These are phyloP conservation scores for Lethrus apterus DNA, from an alignment of 1,140 invertebrate species.

Conservation along the genomic window DNA sequence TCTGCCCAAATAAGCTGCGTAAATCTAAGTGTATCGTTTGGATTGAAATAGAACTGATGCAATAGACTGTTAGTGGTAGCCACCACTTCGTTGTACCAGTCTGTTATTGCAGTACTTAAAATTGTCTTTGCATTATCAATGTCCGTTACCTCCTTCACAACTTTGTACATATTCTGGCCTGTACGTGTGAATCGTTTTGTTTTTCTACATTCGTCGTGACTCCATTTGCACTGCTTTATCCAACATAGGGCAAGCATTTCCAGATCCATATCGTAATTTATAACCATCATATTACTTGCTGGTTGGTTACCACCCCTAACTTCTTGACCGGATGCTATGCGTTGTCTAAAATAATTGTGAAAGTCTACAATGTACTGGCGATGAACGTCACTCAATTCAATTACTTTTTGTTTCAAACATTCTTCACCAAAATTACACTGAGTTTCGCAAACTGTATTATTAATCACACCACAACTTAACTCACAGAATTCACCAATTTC, in stretches of 20 bases:
- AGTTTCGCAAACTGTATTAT: constrained; percentile 1
- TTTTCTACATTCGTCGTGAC: not conserved
- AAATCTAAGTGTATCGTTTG: too few species aligned
- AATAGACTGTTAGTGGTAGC: too few species aligned
- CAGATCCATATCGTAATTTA: not conserved
- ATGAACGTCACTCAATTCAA: not conserved
- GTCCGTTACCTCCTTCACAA: not conserved
- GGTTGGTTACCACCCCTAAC: not conserved
- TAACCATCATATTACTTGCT: not conserved
- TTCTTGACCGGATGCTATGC: not conserved
- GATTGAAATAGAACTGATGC: too few species aligned
- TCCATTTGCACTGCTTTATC: not conserved
- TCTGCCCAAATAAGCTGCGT: too few species aligned
- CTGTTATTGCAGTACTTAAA: not conserved
- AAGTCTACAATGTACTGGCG: not conserved
- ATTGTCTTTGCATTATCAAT: not conserved
- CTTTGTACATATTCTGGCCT: not conserved
- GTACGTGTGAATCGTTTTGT: not conserved
- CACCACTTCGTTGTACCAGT: not conserved
- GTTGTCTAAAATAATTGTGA: not conserved
- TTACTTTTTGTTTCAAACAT: not conserved
- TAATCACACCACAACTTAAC: too few species aligned
- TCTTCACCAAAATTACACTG: not conserved
- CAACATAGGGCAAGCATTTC: not conserved
- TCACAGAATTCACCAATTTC: too few species aligned